Percentiles rank a stretch among this genome's conserved stretches.
These are phyloP conservation scores for Falco rusticolus DNA, from an alignment of 2,797 vertebrate species.

Conservation along the genomic window DNA sequence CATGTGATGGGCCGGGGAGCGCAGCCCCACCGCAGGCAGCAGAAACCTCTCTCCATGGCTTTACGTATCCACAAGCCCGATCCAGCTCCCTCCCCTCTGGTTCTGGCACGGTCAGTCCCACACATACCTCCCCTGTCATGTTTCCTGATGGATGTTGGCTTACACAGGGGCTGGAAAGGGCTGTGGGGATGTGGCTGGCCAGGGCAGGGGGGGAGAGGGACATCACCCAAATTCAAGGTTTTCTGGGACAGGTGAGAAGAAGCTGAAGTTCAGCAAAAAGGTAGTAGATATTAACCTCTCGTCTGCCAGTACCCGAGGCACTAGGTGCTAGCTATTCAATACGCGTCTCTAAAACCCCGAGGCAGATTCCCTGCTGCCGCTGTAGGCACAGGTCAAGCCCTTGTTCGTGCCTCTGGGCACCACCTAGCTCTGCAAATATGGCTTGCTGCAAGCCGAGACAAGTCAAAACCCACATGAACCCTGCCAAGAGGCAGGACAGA, in stretches of 20 bases:
- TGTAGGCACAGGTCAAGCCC: neutral
- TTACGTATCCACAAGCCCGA: neutral
- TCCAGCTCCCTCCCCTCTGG: neutral
- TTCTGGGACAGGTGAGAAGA: neutral
- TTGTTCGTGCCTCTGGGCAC: neutral
- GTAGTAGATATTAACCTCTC: neutral
- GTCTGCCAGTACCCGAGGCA: neutral
- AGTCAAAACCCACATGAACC: neutral
- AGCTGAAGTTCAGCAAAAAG: neutral
- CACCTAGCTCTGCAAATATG: neutral
- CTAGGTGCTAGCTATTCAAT: neutral
- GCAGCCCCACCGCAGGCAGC: neutral
- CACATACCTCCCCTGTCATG: neutral
- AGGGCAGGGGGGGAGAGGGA: neutral
- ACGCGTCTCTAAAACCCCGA: fast-evolving
- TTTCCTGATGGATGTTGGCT: neutral
- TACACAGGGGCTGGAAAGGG: neutral
- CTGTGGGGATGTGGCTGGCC: neutral
- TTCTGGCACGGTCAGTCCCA: neutral
- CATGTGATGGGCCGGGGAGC: fast-evolving
- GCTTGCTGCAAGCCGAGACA: neutral
- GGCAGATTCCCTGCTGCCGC: neutral
- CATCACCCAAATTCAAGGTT: neutral
- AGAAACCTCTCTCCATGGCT: neutral
- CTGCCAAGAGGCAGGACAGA: neutral